Evolutionary conservation across 1,140 invertebrate species (phyloP).

Genomic region (Pseudomyrmex sp.): DNA sequence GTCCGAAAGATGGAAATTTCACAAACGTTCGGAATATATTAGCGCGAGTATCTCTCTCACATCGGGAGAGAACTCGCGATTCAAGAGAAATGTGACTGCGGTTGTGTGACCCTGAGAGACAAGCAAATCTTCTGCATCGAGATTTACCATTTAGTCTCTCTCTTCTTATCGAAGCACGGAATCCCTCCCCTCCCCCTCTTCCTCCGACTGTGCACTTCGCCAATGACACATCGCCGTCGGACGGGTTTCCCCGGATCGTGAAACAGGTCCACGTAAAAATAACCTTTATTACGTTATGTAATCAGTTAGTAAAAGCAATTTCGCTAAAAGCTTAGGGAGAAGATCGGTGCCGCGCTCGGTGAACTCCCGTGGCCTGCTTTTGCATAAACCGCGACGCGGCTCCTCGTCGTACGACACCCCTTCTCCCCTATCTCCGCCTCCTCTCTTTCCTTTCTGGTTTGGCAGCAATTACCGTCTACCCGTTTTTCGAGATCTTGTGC

Average conservation of each 20-base stretch:
- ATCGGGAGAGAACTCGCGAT: conserved; percentile 1
- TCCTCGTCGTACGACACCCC: background rate
- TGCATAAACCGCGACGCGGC: conserved; percentile 66
- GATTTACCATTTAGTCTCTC: conserved; percentile 14
- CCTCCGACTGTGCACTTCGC: background rate
- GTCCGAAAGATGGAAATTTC: too few relatives aligned
- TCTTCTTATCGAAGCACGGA: conserved; percentile 12
- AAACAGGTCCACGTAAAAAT: conserved; percentile 63
- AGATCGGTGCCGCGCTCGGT: conserved; percentile 9
- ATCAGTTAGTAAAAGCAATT: conserved; percentile 76
- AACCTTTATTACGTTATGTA: conserved; percentile 73
- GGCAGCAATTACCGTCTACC: conserved; percentile 68
- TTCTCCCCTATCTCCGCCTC: background rate
- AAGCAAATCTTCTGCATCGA: background rate
- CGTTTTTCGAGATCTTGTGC: conserved; percentile 63
- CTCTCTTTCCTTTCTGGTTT: conserved; percentile 34
- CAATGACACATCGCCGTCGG: conserved; percentile 60
- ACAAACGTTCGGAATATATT: too few relatives aligned
- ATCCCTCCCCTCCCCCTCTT: background rate
- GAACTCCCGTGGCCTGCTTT: conserved; percentile 62
- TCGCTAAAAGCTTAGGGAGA: conserved; percentile 69
- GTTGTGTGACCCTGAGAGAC: background rate
- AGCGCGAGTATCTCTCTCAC: too few relatives aligned
- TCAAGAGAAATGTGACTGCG: background rate
- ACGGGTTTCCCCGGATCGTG: conserved; percentile 59